Base-by-base conservation (phyloP, 2,888 invertebrate species). In the Dinocampus coccinellae region DNA sequence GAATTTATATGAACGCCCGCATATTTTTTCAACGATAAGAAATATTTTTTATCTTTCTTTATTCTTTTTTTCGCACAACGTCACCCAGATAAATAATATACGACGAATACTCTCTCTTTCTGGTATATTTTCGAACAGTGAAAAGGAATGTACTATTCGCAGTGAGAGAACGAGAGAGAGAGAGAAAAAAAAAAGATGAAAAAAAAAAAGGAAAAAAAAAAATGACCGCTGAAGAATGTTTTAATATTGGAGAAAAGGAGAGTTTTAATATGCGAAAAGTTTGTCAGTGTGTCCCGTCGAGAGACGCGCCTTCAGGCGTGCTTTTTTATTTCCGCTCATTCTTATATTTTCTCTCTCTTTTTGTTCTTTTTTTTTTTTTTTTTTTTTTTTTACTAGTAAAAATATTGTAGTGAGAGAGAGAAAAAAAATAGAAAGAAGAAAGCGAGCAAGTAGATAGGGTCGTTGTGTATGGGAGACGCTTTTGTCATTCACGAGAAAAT, bases 211-310 rank as follows among this genome's bases (percentile, higher is more conserved):
- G n/a, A n/a, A 20, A 65, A 65, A 29, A 66, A 66, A 55, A 53
- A 67, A 68, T 63, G 72, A 70, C 70, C 64, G 65, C 16, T 64
- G 72, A 75, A 75, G 76, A 78, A 79, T 78, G 75, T 77, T 79
- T 79, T 81, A 82, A 81, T 77, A 80, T 80, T 73, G 65, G 67
- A 70, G 52, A 74, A 33, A 63, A 68, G 58, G 66, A 75, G 72
- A 75, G 72, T 69, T 79, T 78, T 79, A 78, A 77, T 79, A 78
- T 76, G 72, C 73, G 75, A 76, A 72, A 78, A 78, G 73, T 75
- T 79, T 76, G 74, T 75, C 76, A 76, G 70, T 73, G 69, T 69
- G 71, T 75, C 66, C 39, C 55, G 26, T 36, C 39, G 64, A 57
- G 39, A 64, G 65, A 42, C 47, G 29, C 42, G 72, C 72, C 72